Conservation (phyloP, 92 coral and sea anemone species). For the Actinostola sp. region DNA sequence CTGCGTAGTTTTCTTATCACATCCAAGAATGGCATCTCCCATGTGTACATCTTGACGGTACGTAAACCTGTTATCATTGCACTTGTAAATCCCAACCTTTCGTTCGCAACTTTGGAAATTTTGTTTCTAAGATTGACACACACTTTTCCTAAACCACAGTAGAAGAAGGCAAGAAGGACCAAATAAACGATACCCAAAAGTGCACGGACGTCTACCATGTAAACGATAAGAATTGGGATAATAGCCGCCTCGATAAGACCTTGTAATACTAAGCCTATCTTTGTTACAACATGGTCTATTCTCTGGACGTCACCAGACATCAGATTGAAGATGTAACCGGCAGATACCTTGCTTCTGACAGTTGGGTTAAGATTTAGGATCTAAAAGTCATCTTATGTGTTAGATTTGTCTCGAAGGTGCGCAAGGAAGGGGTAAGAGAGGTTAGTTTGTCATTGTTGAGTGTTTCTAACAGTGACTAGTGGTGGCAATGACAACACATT, state of each 20-base stretch:
- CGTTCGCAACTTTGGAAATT: conserved; percentile 41
- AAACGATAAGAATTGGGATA: conserved; percentile 17
- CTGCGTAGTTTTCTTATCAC: conserved; percentile 18
- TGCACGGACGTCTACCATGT: conserved; percentile 39
- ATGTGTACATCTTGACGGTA: conserved; percentile 47
- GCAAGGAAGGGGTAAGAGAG: no score
- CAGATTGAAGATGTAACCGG: conserved; percentile 50
- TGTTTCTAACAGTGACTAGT: no score
- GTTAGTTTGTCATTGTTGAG: no score
- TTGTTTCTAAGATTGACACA: conserved; percentile 32
- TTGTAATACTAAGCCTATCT: conserved; percentile 30
- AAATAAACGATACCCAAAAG: conserved; percentile 30
- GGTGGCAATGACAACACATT: no score
- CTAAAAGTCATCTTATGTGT: not conserved
- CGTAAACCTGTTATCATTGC: conserved; percentile 35
- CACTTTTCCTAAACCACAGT: conserved; percentile 27
- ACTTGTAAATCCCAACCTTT: conserved; percentile 29
- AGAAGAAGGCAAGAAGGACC: conserved; percentile 20
- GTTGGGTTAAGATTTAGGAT: conserved; percentile 38
- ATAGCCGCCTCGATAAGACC: conserved; percentile 27
- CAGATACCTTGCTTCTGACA: conserved; percentile 11
- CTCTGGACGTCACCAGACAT: conserved; percentile 52
- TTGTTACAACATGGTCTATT: conserved; percentile 42
- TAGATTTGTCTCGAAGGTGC: no score
- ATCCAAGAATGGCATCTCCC: conserved; percentile 40